Evolutionary conservation across 2,888 invertebrate species (phyloP), one percentile per base, ranked within the genome.

Genomic region (Antitype chi): DNA sequence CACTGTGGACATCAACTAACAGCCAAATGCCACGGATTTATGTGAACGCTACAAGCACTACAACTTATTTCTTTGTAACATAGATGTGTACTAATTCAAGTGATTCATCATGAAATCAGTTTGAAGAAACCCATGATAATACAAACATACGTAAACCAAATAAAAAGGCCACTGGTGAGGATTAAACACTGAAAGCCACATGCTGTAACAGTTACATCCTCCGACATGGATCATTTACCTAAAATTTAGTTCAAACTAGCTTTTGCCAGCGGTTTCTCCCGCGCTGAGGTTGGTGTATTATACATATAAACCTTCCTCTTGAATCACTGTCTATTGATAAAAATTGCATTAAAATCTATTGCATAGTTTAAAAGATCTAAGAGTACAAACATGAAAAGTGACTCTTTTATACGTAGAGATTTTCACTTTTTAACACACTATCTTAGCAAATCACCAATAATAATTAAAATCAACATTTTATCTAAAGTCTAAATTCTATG

Each of bases 1-100:
- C 69, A 53, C 75, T 64, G 55, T 79, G 82, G 67, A 71, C 47
- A 38, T 38, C 59, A 64, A 66, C 64, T 68, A 47, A 53, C 67
- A 80, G 11, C 53, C 64, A 75, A 69, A 28, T 68, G 32, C 53
- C 32, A 47, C n/a, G 66, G 81, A 70, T 55, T 60, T 55, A 57
- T 71, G 13, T 74, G 49, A 67, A 57, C 8, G 17, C 8, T 57
- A 20, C 57, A 32, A 59, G 52, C 17, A 55, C 49, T 59, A 76
- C 53, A 53, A 53, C n/a, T 63, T 52, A 43, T 38, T 49, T 53
- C 0, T 62, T 7, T 60, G 53, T 49, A 67, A 43, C 2, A 0
- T 74, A 32, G 52, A 32, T 53, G 32, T 20, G 4, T 53, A 47
- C n/a, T 75, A 20, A 62, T 57, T 55, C 23, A 38, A 49, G 49